Percentiles rank a stretch among this genome's conserved stretches.
phyloP scores from a whole-genome alignment of 1,140 invertebrate genomes.

The Drosophila ohnishii region DNA sequence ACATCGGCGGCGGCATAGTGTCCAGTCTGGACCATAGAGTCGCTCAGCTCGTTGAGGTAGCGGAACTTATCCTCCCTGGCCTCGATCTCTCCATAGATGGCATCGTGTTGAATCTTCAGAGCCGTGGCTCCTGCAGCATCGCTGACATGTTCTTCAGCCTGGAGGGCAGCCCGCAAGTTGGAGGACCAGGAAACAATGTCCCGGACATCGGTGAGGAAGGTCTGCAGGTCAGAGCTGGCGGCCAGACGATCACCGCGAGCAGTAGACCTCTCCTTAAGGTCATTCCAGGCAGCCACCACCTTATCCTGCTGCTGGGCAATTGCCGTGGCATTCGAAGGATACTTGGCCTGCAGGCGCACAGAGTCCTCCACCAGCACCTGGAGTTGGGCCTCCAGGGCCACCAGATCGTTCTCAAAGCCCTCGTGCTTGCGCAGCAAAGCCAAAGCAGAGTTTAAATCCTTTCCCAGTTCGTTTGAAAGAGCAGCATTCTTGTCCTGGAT shows the following conservation, averaged over 20 bases:
- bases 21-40: conserved; percentile 92
- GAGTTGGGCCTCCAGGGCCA: conserved; percentile 96
- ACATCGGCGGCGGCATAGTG: conserved; percentile 93
- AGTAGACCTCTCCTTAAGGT: conserved; percentile 91
- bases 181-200: conserved; percentile 95
- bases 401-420: conserved; percentile 96
- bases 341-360: conserved; percentile 91
- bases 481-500: conserved; percentile 94
- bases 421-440: conserved; percentile 94
- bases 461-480: conserved; percentile 92
- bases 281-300: conserved; percentile 94
- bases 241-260: conserved; percentile 91
- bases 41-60: conserved; percentile 90
- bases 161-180: conserved; percentile 90
- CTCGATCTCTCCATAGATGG: conserved; percentile 96
- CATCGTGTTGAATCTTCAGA: conserved; percentile 94
- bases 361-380: conserved; percentile 96
- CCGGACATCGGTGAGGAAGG: conserved; percentile 92
- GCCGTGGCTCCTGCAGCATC: conserved; percentile 94
- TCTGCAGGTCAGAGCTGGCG: conserved; percentile 94
- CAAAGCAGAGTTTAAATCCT: conserved; percentile 94
- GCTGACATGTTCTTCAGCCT: conserved; percentile 91
- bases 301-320: conserved; percentile 93
- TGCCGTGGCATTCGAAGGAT: conserved; percentile 96
- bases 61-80: conserved; percentile 94